These are phyloP conservation scores for Bettongia penicillata DNA, from an alignment of 2,113 vertebrate species.

Conservation along the genomic window DNA sequence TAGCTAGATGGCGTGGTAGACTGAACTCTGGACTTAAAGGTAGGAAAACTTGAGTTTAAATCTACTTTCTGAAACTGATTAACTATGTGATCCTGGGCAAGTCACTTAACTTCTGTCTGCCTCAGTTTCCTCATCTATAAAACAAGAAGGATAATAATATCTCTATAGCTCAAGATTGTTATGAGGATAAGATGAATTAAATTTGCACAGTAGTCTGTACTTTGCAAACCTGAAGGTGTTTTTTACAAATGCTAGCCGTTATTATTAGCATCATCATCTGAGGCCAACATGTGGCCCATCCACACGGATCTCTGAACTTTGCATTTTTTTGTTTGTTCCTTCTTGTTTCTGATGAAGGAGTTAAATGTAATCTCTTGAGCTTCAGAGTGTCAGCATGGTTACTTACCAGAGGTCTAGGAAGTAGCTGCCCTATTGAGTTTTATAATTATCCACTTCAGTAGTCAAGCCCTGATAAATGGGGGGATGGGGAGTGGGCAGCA, in stretches of 20 bases:
- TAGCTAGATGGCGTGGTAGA: background rate
- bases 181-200: background rate
- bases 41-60: background rate
- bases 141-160: background rate
- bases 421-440: background rate
- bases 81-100: background rate
- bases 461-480: background rate
- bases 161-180: background rate
- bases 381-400: background rate
- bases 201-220: background rate
- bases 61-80: background rate
- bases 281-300: background rate
- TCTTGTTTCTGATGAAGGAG: background rate
- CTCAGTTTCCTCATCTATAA: background rate
- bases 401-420: background rate
- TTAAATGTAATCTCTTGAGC: background rate
- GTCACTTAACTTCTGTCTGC: background rate
- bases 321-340: background rate
- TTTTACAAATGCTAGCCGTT: background rate
- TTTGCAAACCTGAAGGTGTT: background rate
- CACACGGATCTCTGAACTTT: background rate
- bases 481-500: background rate
- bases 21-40: background rate
- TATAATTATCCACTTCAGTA: background rate
- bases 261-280: background rate